A percentile compares a stretch with the other conserved stretches of the same genome.
These are phyloP conservation scores for Nymphalis io DNA, from an alignment of 1,140 invertebrate species.

Conservation along the genomic window DNA sequence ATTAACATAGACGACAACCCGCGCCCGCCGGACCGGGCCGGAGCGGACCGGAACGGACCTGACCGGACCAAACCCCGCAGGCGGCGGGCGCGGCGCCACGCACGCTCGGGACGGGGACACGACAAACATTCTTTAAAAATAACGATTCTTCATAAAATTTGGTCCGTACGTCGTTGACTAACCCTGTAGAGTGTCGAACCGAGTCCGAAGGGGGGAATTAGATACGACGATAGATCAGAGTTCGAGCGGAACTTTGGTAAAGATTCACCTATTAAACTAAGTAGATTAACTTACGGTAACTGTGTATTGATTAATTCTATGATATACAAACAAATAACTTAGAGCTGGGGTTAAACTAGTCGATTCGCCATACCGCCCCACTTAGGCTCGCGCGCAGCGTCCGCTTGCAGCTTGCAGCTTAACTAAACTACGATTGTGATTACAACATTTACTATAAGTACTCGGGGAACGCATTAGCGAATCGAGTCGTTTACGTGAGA, in stretches of 20 bases:
- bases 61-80: conserved; percentile 13
- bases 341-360: conserved; percentile 17
- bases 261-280: conserved; percentile 74
- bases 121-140: conserved; percentile 55
- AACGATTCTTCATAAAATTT: conserved; percentile 56
- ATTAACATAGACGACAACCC: conserved; percentile 50
- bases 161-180: conserved; percentile 66
- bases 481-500: conserved; percentile 39
- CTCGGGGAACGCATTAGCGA: conserved; percentile 39
- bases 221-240: conserved; percentile 61
- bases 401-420: conserved; percentile 23
- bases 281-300: conserved; percentile 76
- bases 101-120: conserved; percentile 56
- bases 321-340: conserved; percentile 34
- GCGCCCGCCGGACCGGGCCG: conserved; percentile 24
- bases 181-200: conserved; percentile 59
- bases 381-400: conserved; percentile 22
- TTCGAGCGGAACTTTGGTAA: conserved; percentile 72
- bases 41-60: conserved; percentile 14
- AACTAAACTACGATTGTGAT: conserved; percentile 17
- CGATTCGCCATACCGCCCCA: conserved; percentile 27
- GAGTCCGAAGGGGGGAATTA: conserved; percentile 53
- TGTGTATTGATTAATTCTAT: conserved; percentile 56
- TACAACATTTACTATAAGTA: conserved; percentile 25
- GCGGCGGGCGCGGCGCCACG: conserved; percentile 37